Percentiles rank a stretch among this genome's conserved stretches.
These are phyloP conservation scores for Diabrotica undecimpunctata DNA, from an alignment of 1,140 invertebrate species.

Conservation along the genomic window DNA sequence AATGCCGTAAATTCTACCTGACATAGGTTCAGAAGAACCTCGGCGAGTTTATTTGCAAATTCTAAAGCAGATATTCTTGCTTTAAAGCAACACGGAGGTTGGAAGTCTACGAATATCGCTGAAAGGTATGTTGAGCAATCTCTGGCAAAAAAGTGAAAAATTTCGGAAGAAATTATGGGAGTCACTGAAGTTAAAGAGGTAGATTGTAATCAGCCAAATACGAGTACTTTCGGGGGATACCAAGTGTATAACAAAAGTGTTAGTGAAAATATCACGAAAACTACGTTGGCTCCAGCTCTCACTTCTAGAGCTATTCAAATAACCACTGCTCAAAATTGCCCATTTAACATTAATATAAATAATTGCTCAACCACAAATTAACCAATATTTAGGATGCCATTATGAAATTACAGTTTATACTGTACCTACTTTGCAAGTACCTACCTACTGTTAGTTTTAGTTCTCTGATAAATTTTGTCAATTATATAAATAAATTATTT, in stretches of 20 bases:
- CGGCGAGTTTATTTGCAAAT: slow-evolving; percentile 13
- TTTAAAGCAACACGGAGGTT: too few species aligned
- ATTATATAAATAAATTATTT: neutral
- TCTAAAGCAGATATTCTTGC: slow-evolving; percentile 1
- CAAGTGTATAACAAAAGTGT: too few species aligned
- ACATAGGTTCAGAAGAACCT: slow-evolving; percentile 14
- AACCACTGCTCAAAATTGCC: too few species aligned
- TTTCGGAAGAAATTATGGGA: neutral
- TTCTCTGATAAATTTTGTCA: neutral
- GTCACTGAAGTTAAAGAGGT: too few species aligned
- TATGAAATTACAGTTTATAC: neutral
- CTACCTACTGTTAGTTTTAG: neutral
- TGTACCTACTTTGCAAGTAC: too few species aligned
- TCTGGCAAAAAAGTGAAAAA: neutral
- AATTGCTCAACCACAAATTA: too few species aligned
- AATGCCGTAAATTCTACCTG: slow-evolving; percentile 13
- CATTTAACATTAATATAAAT: too few species aligned
- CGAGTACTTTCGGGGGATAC: too few species aligned
- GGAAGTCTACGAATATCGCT: neutral
- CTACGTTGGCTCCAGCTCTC: too few species aligned
- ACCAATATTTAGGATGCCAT: too few species aligned
- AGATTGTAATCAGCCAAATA: neutral
- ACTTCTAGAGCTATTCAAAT: too few species aligned
- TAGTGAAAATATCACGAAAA: too few species aligned
- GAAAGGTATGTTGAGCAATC: neutral